Evolutionary conservation across 2,113 vertebrate genomes (phyloP).

Genomic region (Orycteropus afer): DNA sequence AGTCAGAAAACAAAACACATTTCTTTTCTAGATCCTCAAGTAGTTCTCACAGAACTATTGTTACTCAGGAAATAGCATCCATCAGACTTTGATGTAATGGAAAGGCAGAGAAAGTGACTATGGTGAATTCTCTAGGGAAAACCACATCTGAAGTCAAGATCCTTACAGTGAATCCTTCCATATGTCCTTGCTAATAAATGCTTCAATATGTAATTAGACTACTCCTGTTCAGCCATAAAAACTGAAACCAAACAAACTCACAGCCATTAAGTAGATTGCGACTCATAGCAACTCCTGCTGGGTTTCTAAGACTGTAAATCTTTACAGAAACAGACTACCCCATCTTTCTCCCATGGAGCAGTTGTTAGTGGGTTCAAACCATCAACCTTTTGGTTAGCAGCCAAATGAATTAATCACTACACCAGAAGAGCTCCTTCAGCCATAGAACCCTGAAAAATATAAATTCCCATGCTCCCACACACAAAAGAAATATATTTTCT

Average conservation of each 20-base stretch:
- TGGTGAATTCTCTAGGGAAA: constrained; percentile 35
- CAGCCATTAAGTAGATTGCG: too few relatives aligned
- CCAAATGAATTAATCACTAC: too few relatives aligned
- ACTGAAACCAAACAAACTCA: too few relatives aligned
- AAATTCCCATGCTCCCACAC: constrained; percentile 8
- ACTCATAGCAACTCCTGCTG: too few relatives aligned
- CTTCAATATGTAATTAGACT: constrained; percentile 76
- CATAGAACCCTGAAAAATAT: constrained; percentile 66
- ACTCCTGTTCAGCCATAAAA: constrained; percentile 66
- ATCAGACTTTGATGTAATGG: constrained; percentile 46
- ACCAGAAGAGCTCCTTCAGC: too few relatives aligned
- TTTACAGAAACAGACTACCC: too few relatives aligned
- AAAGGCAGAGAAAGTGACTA: constrained; percentile 37
- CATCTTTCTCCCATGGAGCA: too few relatives aligned
- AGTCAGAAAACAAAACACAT: constrained; percentile 51
- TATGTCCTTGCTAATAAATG: constrained; percentile 73
- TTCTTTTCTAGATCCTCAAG: constrained; percentile 47
- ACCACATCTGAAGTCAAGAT: constrained; percentile 74
- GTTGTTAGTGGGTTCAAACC: too few relatives aligned
- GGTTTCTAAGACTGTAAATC: too few relatives aligned
- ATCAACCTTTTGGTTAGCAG: too few relatives aligned
- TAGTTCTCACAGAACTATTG: not conserved
- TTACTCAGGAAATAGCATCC: constrained; percentile 34
- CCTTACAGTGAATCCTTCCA: constrained; percentile 77
- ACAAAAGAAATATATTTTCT: constrained; percentile 61